Percentiles rank a stretch among this genome's conserved stretches.
These are phyloP conservation scores for Ceratosolen solmsi DNA, from an alignment of 1,140 invertebrate species.

Conservation along the genomic window DNA sequence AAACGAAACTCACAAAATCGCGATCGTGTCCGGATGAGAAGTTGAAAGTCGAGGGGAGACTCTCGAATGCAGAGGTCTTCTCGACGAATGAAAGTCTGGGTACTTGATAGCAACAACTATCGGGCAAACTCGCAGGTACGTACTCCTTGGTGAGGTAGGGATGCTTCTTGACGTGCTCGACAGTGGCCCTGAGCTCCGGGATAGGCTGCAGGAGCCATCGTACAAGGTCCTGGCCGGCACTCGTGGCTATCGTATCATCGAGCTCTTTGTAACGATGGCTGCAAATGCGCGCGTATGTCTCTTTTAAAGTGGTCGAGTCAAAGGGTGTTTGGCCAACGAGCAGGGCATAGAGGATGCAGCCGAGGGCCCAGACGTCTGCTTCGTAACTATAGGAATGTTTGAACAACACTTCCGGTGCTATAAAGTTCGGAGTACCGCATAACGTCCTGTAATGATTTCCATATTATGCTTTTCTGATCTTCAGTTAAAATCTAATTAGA, in stretches of 20 bases:
- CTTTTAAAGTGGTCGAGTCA: conserved; percentile 76
- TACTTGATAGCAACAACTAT: conserved; percentile 64
- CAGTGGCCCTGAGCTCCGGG: conserved; percentile 76
- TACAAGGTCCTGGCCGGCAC: conserved; percentile 76
- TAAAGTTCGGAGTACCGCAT: conserved; percentile 85
- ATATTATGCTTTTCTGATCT: no score
- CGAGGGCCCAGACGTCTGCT: conserved; percentile 83
- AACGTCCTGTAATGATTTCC: conserved; percentile 72
- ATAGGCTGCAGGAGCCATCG: conserved; percentile 76
- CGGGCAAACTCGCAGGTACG: conserved; percentile 61
- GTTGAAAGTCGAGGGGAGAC: conserved; percentile 18
- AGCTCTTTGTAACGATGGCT: conserved; percentile 80
- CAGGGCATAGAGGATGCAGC: conserved; percentile 79
- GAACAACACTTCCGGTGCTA: conserved; percentile 82
- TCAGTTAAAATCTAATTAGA: no score
- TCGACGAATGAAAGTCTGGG: conserved; percentile 57
- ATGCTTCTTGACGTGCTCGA: conserved; percentile 76
- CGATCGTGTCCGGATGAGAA: neutral
- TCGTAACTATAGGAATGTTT: conserved; percentile 81
- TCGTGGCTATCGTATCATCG: conserved; percentile 68
- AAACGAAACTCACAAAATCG: neutral
- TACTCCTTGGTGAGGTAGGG: conserved; percentile 76
- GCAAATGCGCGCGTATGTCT: conserved; percentile 80
- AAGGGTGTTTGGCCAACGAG: conserved; percentile 83
- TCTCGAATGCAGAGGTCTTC: conserved; percentile 42